Conservation (phyloP, 2,797 vertebrate genomes). For the Apogon hyalosoma region DNA sequence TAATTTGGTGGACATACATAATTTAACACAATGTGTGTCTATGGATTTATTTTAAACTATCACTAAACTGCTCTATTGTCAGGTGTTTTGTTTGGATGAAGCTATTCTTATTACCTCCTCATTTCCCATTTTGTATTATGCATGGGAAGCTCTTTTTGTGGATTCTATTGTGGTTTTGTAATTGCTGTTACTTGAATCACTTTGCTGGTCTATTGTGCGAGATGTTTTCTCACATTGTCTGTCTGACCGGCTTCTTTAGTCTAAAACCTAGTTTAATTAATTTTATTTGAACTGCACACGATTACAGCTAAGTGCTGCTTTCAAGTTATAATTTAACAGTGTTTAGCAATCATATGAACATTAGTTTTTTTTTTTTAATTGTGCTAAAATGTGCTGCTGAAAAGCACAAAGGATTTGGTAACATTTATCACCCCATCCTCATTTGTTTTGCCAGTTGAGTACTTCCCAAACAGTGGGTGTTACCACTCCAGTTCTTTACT, state of each 20-base stretch:
- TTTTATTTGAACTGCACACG: constrained; percentile 52
- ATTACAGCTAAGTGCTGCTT: constrained; percentile 34
- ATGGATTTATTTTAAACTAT: constrained; percentile 28
- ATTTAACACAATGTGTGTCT: constrained; percentile 30
- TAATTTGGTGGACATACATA: constrained; percentile 33
- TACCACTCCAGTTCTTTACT: constrained; percentile 40
- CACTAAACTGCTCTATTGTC: constrained; percentile 38
- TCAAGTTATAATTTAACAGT: constrained; percentile 47
- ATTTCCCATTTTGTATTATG: constrained; percentile 46
- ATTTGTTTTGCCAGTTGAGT: constrained; percentile 53
- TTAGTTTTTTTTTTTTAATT: constrained; percentile 20
- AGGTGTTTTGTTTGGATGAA: constrained; percentile 50
- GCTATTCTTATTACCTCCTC: constrained; percentile 48
- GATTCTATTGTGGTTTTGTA: constrained; percentile 59
- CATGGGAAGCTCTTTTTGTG: constrained; percentile 34
- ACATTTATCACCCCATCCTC: constrained; percentile 45
- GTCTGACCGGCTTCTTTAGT: constrained; percentile 37
- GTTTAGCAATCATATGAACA: constrained; percentile 18
- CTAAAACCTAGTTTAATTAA: constrained; percentile 60
- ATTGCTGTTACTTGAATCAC: constrained; percentile 62
- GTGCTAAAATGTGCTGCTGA: constrained; percentile 26
- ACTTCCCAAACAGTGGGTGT: constrained; percentile 49
- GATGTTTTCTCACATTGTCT: constrained; percentile 45
- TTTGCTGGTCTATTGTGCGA: constrained; percentile 46
- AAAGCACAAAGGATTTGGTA: constrained; percentile 40